Conservation (phyloP, 2,797 vertebrate genomes). For the Centroberyx gerrardi region DNA sequence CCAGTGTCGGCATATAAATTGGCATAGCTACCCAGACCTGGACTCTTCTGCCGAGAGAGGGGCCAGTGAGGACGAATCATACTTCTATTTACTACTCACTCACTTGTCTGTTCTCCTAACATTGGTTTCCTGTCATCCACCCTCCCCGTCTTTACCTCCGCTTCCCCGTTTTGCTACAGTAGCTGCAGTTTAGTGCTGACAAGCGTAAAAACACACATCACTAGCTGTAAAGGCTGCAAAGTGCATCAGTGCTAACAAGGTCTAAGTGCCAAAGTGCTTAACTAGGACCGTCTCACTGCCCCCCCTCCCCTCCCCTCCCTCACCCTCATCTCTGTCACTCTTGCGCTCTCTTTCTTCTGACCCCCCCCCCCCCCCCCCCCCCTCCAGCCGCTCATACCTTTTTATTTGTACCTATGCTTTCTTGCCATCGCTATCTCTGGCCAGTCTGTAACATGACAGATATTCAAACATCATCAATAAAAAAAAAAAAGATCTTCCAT, state of each 20-base stretch:
- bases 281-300: constrained; percentile 78
- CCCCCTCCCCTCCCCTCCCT: constrained; percentile 20
- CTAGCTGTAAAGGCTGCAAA: constrained; percentile 72
- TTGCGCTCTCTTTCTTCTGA: constrained; percentile 33
- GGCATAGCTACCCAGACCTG: neutral
- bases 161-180: constrained; percentile 39
- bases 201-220: constrained; percentile 74
- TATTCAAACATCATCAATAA: constrained; percentile 48
- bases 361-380: constrained; percentile 14
- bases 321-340: constrained; percentile 3
- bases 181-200: constrained; percentile 46
- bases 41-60: constrained; percentile 1
- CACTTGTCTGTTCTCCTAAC: constrained; percentile 32
- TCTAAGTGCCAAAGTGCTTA: constrained; percentile 85
- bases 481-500: constrained; percentile 66
- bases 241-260: constrained; percentile 84
- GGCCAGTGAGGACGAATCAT: neutral
- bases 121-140: constrained; percentile 47
- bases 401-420: constrained; percentile 50
- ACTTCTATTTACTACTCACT: constrained; percentile 20
- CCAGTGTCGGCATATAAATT: neutral
- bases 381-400: constrained; percentile 29
- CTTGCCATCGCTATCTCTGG: constrained; percentile 74
- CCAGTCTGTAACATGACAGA: constrained; percentile 84
- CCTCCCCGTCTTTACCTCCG: constrained; percentile 36